Base-by-base conservation (phyloP, 2,888 invertebrate genomes). In the Habrosyne pyritoides region DNA sequence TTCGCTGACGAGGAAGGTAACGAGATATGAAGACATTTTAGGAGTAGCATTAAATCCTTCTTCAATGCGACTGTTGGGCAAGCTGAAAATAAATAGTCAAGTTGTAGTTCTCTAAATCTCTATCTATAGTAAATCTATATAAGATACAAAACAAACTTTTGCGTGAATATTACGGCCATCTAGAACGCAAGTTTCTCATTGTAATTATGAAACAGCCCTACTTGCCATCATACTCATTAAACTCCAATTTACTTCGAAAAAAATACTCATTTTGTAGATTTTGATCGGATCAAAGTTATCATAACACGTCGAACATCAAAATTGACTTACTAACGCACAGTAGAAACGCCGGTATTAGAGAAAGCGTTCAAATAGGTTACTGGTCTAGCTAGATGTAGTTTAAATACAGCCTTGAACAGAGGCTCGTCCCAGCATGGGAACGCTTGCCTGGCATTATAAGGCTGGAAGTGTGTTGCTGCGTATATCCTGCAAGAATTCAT, bases 381-480 rank as follows among this genome's bases (percentile, higher is more conserved):
- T 5, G 94, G 93, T 56, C 94, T 93, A 0, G 94, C 93, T 52
- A 98, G 88, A 63, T 94, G 94, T 6, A 98, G 87, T 7, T 88
- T 93, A 68, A 97, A 98, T 6, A 91, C 94, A 0, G 97, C 95
- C 80, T 97, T 97, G 75, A 95, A 96, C 0, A 94, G 92, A 0
- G 97, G 98, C 66, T 98, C 97, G 73, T 98, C 98, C 85, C 97
- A 97, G 78, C 97, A 97, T 0, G 98, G 98, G 72, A 98, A 98
- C 0, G 96, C 97, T 73, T 95, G 94, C 59, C 97, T 93, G 0
- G 97, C 97, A 71, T 95, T 95, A 30, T 95, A 95, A 0, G 96
- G 95, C 63, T 97, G 96, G 75, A 97, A 97, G 73, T 97, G 97
- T 0, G 97, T 97, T 10, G 95, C 94, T 0, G 89, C 91, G 55